phyloP scores from a whole-genome alignment of 1,140 invertebrate genomes.

The Atta colombica region DNA sequence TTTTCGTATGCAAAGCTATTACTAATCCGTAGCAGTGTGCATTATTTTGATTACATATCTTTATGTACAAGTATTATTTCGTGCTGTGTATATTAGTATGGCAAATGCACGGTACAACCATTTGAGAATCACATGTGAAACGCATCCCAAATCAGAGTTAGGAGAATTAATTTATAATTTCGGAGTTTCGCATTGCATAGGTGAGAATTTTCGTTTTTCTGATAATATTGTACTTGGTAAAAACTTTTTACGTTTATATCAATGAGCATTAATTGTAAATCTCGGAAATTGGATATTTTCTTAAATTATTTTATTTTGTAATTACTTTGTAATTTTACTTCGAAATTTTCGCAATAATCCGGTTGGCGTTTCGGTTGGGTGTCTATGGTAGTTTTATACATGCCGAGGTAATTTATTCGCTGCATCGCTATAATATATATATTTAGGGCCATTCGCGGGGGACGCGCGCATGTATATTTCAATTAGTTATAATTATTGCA shows the following conservation, averaged over 20 bases:
- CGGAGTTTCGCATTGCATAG: background rate
- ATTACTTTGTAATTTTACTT: background rate
- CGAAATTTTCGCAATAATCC: background rate
- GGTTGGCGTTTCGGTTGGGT: background rate
- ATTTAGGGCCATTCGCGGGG: background rate
- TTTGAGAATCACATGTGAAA: background rate
- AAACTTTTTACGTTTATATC: background rate
- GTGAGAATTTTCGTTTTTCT: background rate
- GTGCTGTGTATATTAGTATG: background rate
- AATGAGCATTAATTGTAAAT: background rate
- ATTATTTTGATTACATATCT: constrained; percentile 22
- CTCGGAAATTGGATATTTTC: constrained; percentile 5
- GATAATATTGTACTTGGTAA: background rate
- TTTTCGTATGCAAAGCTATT: background rate
- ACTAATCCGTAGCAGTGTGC: background rate
- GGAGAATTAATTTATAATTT: background rate
- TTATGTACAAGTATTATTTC: background rate
- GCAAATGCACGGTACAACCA: background rate
- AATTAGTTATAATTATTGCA: constrained; percentile 44
- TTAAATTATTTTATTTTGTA: background rate
- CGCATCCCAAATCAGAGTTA: background rate
- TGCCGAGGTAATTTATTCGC: background rate
- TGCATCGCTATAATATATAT: background rate
- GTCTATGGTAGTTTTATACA: background rate
- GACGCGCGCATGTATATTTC: background rate